phyloP scores from a whole-genome alignment of 2,113 vertebrate species.

The Nothobranchius furzeri region DNA sequence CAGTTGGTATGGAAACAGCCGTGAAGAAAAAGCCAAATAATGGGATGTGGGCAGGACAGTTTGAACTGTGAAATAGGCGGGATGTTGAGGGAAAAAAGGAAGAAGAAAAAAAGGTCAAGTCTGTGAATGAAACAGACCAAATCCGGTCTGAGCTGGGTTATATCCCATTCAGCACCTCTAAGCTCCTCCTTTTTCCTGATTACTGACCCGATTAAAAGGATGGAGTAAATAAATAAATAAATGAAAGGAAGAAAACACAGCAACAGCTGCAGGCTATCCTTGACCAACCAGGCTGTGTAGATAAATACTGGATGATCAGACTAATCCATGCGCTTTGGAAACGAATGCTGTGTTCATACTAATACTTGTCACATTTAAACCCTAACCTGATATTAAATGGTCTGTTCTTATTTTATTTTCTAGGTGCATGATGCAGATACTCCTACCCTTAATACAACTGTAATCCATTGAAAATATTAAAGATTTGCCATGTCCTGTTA shows the following conservation, averaged over 20 bases:
- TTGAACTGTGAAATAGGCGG: not conserved
- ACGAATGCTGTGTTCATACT: constrained; percentile 24
- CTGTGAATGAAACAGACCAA: constrained; percentile 35
- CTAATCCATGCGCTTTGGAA: constrained; percentile 56
- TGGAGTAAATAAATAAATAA: not conserved
- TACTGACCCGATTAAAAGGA: constrained; percentile 20
- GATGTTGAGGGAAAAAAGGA: not conserved
- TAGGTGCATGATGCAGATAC: not conserved
- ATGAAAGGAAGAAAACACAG: not conserved
- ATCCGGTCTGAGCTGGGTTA: constrained; percentile 30
- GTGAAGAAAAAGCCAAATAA: not conserved
- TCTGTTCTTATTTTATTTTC: too few relatives aligned
- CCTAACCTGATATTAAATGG: too few relatives aligned
- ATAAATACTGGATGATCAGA: constrained; percentile 39
- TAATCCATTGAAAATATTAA: not conserved
- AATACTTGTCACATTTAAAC: not conserved
- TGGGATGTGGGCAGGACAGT: not conserved
- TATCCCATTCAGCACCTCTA: constrained; percentile 25
- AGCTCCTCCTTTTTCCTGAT: constrained; percentile 25
- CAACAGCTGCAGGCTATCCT: constrained; percentile 34
- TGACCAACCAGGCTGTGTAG: constrained; percentile 32
- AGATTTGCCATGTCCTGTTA: not conserved
- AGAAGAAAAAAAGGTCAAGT: constrained; percentile 18
- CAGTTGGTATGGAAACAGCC: constrained; percentile 14
- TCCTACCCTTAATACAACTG: not conserved